Evolutionary conservation across 2,888 invertebrate genomes (phyloP), one percentile per base, ranked within the genome.

Genomic region (Syrphus vitripennis): DNA sequence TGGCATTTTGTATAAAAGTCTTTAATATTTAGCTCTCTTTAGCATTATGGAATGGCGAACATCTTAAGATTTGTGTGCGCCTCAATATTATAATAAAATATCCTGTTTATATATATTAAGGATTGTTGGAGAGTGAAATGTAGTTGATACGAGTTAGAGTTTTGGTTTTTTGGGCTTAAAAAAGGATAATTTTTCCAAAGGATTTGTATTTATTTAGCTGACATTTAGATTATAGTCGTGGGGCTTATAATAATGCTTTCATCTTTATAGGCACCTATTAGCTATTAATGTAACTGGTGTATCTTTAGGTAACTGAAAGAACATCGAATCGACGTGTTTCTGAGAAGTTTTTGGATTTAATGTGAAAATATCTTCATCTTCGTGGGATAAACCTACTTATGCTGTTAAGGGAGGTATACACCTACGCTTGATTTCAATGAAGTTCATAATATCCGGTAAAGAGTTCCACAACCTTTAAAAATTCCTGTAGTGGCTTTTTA

Each of bases 1-100:
- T 53, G 67, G 57, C 29, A 76, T 76, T 81, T 71, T 76, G 57
- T 19, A 34, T 10, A 37, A 48, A 50, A 76, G 42, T 67, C 53
- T 59, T 76, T 72, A 65, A 72, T 53, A 76, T 80, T 71, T 65
- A 77, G 71, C 84, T 77, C 81, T 72, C 71, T 67, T 84, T 76
- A 80, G 37, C 50, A 71, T 76, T 71, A n/a, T n/a, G 65, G 29
- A 29, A 70, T 31, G 63, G 79, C 16, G 19, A 45, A 9, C 37
- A n/a, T 55, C 21, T 55, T 61, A 3, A 26, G 40, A 48, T n/a
- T n/a, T n/a, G 21, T 34, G 9, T n/a, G 24, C 19, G 40, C 9
- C 24, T 37, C 37, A 1, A 50, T 26, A 14, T 12, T 29, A 21
- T 40, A 26, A 63, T 57, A 26, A 21, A 57, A 31, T 57, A 40